Conservation (phyloP, 2,797 vertebrate species). For the Echeneis naucrates region DNA sequence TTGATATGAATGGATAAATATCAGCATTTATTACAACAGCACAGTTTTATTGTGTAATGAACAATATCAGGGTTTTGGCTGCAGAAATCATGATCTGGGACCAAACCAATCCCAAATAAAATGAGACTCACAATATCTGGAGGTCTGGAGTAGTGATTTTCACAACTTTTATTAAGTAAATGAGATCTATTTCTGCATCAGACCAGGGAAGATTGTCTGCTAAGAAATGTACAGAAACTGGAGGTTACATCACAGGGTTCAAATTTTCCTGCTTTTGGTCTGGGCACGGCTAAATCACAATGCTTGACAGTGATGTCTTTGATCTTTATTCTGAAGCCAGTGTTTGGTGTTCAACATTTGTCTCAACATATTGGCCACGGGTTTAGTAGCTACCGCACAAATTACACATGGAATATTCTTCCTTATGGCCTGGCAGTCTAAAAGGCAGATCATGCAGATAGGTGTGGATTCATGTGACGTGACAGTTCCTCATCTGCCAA, state of each 20-base stretch:
- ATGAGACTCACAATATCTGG: not conserved
- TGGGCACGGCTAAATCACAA: too few species aligned
- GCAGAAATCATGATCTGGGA: too few species aligned
- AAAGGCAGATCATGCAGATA: not conserved
- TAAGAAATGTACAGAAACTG: not conserved
- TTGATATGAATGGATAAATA: not conserved
- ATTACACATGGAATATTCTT: not conserved
- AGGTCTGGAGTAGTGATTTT: constrained; percentile 1
- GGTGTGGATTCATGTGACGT: not conserved
- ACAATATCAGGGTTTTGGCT: not conserved
- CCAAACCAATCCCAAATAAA: not conserved
- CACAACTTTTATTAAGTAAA: not conserved
- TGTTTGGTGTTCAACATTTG: too few species aligned
- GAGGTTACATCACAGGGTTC: not conserved
- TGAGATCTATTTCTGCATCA: not conserved
- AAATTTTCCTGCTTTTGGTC: too few species aligned
- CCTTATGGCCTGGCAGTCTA: not conserved
- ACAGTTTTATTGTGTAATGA: not conserved
- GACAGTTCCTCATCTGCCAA: not conserved
- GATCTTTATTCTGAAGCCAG: too few species aligned
- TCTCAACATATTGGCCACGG: not conserved
- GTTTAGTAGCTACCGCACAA: not conserved
- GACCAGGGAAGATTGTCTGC: not conserved
- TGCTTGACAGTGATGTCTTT: too few species aligned
- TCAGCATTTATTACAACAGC: not conserved